Evolutionary conservation across 2,888 invertebrate genomes (phyloP).

Genomic region (Scaptomyza flava): DNA sequence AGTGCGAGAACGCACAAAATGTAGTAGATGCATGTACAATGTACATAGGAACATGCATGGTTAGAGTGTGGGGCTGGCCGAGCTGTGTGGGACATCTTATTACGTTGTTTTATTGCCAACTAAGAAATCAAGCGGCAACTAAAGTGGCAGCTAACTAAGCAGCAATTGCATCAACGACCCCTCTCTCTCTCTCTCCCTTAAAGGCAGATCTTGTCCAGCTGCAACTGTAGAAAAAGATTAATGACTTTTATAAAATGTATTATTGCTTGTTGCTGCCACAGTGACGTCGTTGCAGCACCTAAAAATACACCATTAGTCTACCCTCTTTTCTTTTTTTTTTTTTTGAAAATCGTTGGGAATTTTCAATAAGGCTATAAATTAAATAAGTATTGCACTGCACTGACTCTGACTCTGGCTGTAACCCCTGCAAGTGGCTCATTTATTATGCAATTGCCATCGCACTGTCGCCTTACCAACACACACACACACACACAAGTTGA

Average conservation of each 20-base stretch:
- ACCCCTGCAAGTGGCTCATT: conserved; percentile 64
- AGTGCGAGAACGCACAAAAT: conserved; percentile 45
- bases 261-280: conserved; percentile 68
- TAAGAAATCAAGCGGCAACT: conserved; percentile 59
- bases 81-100: conserved; percentile 65
- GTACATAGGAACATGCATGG: neutral
- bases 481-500: neutral
- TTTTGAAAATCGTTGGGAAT: conserved; percentile 52
- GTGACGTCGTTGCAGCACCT: conserved; percentile 49
- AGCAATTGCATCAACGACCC: neutral
- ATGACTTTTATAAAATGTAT: conserved; percentile 79
- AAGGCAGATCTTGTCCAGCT: conserved; percentile 22
- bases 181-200: no score
- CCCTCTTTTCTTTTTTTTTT: conserved; percentile 1
- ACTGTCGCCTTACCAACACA: conserved; percentile 18
- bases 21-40: conserved; percentile 19
- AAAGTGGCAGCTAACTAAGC: conserved; percentile 47
- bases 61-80: neutral
- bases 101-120: conserved; percentile 78
- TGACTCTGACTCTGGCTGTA: conserved; percentile 8
- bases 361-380: conserved; percentile 75
- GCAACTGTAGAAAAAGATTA: conserved; percentile 69
- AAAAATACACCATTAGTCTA: neutral
- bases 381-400: conserved; percentile 37
- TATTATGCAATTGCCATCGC: conserved; percentile 72